Base-by-base conservation (phyloP, 2,888 invertebrate genomes). In the Philopedon plagiatum region DNA sequence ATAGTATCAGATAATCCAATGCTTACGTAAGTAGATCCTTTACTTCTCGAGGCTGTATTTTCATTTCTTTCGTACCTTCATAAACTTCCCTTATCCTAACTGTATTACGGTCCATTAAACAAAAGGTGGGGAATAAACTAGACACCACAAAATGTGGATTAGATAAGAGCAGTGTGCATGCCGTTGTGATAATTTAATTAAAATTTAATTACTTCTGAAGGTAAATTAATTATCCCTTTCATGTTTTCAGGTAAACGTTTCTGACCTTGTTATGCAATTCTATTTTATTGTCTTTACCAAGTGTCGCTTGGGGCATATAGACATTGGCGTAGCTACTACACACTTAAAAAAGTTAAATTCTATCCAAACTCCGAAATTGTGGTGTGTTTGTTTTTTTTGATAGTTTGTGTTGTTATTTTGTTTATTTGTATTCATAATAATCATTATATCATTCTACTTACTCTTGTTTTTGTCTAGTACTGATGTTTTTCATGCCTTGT, bases 41-140 rank as follows among this genome's bases (percentile, higher is more conserved):
- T 21, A 44, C 44, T 11, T 44, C 11, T 19, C 21, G 9, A 3
- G 23, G 15, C 15, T 15, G 13, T 54, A 29, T 54, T 54, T 29
- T 29, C 18, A 15, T 29, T 54, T 26, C 26, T 26, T 23, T n/a
- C 13, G 26, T 15, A 29, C 29, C 15, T 18, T 15, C 13, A 54
- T 29, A 54, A 29, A 54, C 51, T 54, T 29, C 15, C 51, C 46
- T 49, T 44, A 37, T 44, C 18, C 41, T 32, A 46, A 32, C 23
- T 32, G 19, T 46, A 21, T 62, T 44, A 46, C 62, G 32, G 46
- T 8, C 49, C 29, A 62, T 62, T 62, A 32, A 62, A 15, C 19
- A 44, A 19, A 44, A 44, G 44, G 19, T 44, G n/a, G n/a, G 13
- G n/a, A 29, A 29, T 51, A 15, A 29, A 29, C 15, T 29, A 29